Base-by-base conservation (phyloP, 1,140 invertebrate species). In the Zaprionus davidi region DNA sequence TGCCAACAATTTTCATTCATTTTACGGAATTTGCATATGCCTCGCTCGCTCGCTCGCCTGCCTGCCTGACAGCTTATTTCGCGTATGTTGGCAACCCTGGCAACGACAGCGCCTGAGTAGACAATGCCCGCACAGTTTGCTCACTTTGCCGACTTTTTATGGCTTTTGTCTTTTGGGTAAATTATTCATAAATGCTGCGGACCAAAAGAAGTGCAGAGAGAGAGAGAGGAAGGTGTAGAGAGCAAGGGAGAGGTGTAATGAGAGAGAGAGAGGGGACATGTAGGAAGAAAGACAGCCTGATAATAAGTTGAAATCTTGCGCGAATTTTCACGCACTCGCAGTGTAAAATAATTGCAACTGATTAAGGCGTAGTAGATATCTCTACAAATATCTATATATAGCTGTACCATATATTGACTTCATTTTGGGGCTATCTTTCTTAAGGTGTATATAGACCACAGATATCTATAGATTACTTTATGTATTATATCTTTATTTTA, bases 1-100 rank as follows among this genome's bases (percentile, higher is more conserved):
- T 90, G 85, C 85, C 85, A 88, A 90, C 85, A 90, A 90, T 88
- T 88, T 90, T 88, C 85, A 88, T 88, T 90, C 86, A 88, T 88
- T 84, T 88, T 90, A 81, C 69, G 60, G 58, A 82, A 88, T 90
- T 88, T 88, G 71, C 84, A 88, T 90, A 88, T 78, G 70, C 59
- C 69, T 46, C 3, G 41, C n/a, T 46, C 41, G 13, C 36, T 41
- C 13, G 2, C 15, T 1, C 5, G 41, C 15, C n/a, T 20, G 20
- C 20, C 49, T 70, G 44, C 71, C 70, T 70, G 71, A 63, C 71
- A 70, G 66, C 20, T 69, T 69, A 38, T 63, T 41, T 60, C 66
- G 20, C 22, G 41, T 46, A 46, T 34, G 64, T n/a, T 78, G 66
- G 64, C 80, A 82, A 56, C 64, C 38, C 77, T 62, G 53, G 51